Evolutionary conservation across 1,140 invertebrate genomes (phyloP), one percentile per base, ranked within the genome.

Genomic region (Halictus rubicundus): DNA sequence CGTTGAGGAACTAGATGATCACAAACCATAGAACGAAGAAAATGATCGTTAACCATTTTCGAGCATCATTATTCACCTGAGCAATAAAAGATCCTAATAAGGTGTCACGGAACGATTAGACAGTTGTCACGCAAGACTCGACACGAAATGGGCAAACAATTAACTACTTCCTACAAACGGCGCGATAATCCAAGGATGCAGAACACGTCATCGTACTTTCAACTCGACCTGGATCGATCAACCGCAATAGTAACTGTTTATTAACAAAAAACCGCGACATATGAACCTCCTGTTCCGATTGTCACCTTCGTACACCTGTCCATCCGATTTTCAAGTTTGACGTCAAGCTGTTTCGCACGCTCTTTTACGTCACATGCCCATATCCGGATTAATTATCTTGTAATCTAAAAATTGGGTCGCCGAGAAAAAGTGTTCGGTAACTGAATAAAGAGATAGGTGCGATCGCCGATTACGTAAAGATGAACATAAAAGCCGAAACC

Each of bases 191-290:
- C 77, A 79, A 79, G 77, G 68, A 59, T 59, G 61, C 21, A 46
- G 32, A 9, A 73, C 63, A 59, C 61, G 46, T 66, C 60, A 73
- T 7, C 23, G 25, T 10, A 80, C 78, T 68, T 80, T 80, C 70
- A 27, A 66, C 49, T 68, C 69, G 71, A 60, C 63, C 78, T 27
- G 49, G 9, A 61, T 19, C 21, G 57, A 37, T 61, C 25, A 9
- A 16, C 59, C 57, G 16, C 4, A 16, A 23, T 46, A 14, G 32
- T 25, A 21, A 23, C 6, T 7, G n/a, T 1, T 61, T 52, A 54
- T 52, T n/a, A 21, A 42, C 4, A 7, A 42, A 10, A 14, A 23
- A 66, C 1, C 9, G 21, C 42, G 7, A 37, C 10, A 10, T 2
- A 21, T 1, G 63, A n/a, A 64, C 32, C 37, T 23, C 21, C 5